Evolutionary conservation across 2,113 vertebrate genomes (phyloP).

Genomic region (Pseudonaja textilis): DNA sequence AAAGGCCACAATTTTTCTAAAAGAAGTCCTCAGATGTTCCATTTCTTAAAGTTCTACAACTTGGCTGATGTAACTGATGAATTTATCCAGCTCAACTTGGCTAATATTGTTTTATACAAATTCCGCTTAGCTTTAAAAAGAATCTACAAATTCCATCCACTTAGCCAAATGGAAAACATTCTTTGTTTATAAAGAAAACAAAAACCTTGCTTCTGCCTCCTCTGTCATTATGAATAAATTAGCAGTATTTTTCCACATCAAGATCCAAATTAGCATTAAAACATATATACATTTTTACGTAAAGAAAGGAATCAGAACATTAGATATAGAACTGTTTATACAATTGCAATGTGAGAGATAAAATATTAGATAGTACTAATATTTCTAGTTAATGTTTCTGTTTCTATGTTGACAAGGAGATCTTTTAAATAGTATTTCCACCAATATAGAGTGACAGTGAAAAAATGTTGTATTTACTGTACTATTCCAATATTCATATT

Average conservation of each 20-base stretch:
- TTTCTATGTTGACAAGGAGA: neutral
- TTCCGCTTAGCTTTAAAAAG: constrained; percentile 5
- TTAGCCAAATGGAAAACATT: constrained; percentile 30
- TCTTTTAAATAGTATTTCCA: neutral
- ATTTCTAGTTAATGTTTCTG: neutral
- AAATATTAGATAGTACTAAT: neutral
- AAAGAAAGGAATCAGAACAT: neutral
- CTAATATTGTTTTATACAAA: constrained; percentile 13
- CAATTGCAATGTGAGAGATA: neutral
- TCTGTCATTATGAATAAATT: constrained; percentile 20
- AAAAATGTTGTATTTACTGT: neutral
- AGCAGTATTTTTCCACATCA: constrained; percentile 21
- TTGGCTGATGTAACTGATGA: neutral
- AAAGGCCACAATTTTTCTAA: neutral
- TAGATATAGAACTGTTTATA: neutral
- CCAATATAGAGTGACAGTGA: neutral
- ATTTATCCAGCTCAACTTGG: neutral
- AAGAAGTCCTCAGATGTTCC: neutral
- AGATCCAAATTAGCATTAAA: constrained; percentile 12
- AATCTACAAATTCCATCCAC: constrained; percentile 8
- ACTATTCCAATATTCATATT: neutral
- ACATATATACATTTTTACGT: neutral
- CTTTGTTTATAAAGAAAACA: constrained; percentile 26
- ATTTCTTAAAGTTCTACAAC: constrained; percentile 1
- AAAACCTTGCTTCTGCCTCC: constrained; percentile 13